A percentile compares a stretch with the other conserved stretches of the same genome.
These are phyloP conservation scores for Odontophorus gujanensis DNA, from an alignment of 2,113 vertebrate species.

Conservation along the genomic window DNA sequence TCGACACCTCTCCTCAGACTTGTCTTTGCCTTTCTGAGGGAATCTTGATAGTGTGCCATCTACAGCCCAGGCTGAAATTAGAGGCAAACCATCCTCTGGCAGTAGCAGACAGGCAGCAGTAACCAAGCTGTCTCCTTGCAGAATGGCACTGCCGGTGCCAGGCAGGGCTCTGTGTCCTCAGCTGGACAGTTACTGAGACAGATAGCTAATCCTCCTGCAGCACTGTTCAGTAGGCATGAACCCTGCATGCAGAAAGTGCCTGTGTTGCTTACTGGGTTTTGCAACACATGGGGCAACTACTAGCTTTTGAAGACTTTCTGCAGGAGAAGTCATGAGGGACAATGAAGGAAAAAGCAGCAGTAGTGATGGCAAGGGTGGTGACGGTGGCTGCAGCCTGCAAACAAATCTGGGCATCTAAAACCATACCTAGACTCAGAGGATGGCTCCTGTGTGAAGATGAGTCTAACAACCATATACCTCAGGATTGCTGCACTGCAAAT, in stretches of 20 bases:
- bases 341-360: background rate
- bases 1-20: background rate
- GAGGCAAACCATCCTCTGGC: background rate
- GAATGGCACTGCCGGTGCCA: background rate
- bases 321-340: background rate
- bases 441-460: background rate
- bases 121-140: background rate
- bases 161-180: background rate
- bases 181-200: background rate
- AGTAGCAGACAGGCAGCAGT: background rate
- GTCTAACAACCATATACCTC: background rate
- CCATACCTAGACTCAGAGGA: background rate
- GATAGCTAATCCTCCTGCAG: background rate
- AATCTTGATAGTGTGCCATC: background rate
- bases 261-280: rapidly evolving
- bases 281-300: rapidly evolving
- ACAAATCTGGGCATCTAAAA: background rate
- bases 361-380: background rate
- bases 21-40: background rate
- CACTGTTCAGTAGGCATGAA: background rate
- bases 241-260: background rate
- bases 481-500: background rate
- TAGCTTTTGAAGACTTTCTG: background rate
- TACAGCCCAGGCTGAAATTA: background rate
- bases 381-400: background rate